Evolutionary conservation across 2,888 invertebrate species (phyloP).

Genomic region (Lasioglossum leucozonium): DNA sequence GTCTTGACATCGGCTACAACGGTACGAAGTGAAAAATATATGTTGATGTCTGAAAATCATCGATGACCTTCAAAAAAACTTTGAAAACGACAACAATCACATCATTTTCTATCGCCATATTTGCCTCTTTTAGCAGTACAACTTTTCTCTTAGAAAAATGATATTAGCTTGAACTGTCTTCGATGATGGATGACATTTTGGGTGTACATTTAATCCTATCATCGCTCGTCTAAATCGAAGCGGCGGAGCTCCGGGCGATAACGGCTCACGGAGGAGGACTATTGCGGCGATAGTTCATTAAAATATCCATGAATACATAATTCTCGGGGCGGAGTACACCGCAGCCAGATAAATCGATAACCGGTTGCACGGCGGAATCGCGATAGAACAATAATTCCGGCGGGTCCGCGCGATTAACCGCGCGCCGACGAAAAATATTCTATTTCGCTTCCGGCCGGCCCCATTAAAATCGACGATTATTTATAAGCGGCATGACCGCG

Average conservation of each 20-base stretch:
- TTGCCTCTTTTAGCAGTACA: no score
- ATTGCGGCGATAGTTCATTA: conserved; percentile 59
- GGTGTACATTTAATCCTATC: conserved; percentile 41
- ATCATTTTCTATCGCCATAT: no score
- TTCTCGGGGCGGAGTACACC: conserved; percentile 20
- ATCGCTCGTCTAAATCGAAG: conserved; percentile 44
- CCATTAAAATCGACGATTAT: conserved; percentile 46
- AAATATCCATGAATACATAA: conserved; percentile 64
- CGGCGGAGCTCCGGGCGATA: conserved; percentile 43
- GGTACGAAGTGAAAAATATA: no score
- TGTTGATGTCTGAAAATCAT: no score
- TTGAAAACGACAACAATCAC: no score
- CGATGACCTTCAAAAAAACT: no score
- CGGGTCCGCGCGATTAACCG: conserved; percentile 53
- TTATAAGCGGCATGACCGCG: conserved; percentile 27
- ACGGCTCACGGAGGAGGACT: conserved; percentile 39
- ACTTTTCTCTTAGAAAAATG: background rate
- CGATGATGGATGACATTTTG: conserved; percentile 18
- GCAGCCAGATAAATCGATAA: conserved; percentile 44
- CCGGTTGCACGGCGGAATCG: conserved; percentile 22
- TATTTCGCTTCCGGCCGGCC: conserved; percentile 33
- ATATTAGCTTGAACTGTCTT: background rate
- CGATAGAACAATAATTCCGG: conserved; percentile 40
- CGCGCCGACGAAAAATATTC: conserved; percentile 46
- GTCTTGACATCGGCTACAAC: no score